phyloP scores from a whole-genome alignment of 2,797 vertebrate species.

The Poecilia gillii region DNA sequence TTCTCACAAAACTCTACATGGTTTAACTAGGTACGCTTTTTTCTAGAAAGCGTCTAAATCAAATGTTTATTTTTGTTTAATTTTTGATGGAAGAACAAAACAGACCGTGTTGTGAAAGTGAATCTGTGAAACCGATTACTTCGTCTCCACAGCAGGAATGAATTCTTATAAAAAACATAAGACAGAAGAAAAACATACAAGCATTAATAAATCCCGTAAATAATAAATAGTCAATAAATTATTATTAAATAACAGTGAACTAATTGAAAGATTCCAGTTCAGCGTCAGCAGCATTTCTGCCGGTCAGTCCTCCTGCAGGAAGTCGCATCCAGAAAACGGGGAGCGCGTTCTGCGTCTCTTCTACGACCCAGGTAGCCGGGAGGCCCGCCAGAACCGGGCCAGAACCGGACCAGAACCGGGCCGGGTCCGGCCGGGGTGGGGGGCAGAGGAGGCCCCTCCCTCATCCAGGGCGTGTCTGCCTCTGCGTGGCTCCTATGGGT shows the following conservation, averaged over 20 bases:
- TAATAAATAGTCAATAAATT: conserved; percentile 64
- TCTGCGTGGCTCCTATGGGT: conserved; percentile 29
- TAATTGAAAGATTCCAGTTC: conserved; percentile 39
- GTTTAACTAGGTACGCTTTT: conserved; percentile 35
- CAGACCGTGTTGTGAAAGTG: conserved; percentile 1
- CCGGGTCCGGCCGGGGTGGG: conserved; percentile 14
- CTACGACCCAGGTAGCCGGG: conserved; percentile 57
- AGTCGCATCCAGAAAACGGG: conserved; percentile 42
- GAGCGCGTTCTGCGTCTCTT: conserved; percentile 52
- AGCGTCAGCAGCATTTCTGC: conserved; percentile 41
- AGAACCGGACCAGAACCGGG: conserved; percentile 5
- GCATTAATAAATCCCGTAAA: conserved; percentile 66
- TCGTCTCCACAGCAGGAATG: conserved; percentile 48
- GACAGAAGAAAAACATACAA: conserved; percentile 47
- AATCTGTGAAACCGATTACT: conserved; percentile 18
- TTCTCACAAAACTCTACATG: conserved; percentile 28
- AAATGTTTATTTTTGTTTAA: conserved; percentile 10
- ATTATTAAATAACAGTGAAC: conserved; percentile 67
- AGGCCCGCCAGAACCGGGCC: conserved; percentile 29
- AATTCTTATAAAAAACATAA: conserved; percentile 38
- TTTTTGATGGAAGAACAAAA: conserved; percentile 18
- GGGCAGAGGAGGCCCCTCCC: conserved; percentile 29
- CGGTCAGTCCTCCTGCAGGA: conserved; percentile 44
- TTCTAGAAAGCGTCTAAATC: conserved; percentile 18
- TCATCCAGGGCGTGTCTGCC: conserved; percentile 38